Evolutionary conservation across 2,888 invertebrate species (phyloP).

Genomic region (Troilus luridus): DNA sequence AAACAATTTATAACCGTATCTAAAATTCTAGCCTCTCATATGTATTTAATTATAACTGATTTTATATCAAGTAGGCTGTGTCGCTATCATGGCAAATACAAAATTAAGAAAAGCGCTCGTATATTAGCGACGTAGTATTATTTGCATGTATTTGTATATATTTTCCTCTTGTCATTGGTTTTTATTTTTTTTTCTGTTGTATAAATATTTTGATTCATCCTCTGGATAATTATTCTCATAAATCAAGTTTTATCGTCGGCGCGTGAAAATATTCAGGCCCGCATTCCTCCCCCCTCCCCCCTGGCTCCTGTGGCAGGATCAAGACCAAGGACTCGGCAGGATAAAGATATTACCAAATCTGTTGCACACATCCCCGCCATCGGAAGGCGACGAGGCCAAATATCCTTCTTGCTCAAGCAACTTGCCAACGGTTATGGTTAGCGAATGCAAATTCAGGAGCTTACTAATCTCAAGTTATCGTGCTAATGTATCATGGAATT

Average conservation of each 20-base stretch:
- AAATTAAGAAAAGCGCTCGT: no score
- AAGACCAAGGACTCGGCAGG: not conserved
- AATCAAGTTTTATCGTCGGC: not conserved
- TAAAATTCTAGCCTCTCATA: no score
- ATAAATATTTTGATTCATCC: no score
- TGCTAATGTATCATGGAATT: not conserved
- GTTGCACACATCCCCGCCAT: not conserved
- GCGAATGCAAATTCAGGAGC: not conserved
- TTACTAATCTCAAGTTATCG: not conserved
- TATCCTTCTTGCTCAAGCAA: not conserved
- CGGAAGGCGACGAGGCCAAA: not conserved
- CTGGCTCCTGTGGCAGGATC: not conserved
- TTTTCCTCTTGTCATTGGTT: no score
- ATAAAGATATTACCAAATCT: not conserved
- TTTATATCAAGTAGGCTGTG: no score
- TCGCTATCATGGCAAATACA: no score
- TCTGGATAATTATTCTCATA: not conserved
- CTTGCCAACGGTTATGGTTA: not conserved
- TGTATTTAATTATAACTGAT: no score
- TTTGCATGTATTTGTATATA: no score
- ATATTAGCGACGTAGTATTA: no score
- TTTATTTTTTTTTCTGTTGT: no score
- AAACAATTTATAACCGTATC: no score
- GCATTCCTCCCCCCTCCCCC: not conserved
- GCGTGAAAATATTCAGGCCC: not conserved